Percentiles rank a stretch among this genome's conserved stretches.
Evolutionary conservation across 2,888 invertebrate genomes (phyloP).

Genomic region (Athripsodes cinereus): DNA sequence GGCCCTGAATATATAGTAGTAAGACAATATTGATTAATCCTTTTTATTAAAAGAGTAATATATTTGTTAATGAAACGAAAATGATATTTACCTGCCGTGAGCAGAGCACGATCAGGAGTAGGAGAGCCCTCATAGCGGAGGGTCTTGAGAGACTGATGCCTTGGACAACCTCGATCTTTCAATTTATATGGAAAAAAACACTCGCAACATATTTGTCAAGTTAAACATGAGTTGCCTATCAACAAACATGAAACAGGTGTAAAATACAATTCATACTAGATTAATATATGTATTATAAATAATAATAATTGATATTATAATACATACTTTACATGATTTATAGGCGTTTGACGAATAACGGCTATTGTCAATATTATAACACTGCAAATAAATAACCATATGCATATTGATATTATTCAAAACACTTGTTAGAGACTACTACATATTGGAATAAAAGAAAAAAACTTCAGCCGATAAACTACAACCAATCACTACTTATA

Average conservation of each 20-base stretch:
- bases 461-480: background rate
- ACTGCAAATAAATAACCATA: conserved; percentile 8
- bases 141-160: conserved; percentile 25
- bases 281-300: too few species aligned
- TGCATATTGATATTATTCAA: background rate
- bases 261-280: conserved; percentile 7
- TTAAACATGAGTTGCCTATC: conserved; percentile 11
- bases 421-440: background rate
- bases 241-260: conserved; percentile 20
- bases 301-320: background rate
- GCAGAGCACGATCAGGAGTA: conserved; percentile 28
- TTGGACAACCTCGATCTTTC: background rate
- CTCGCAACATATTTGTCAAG: conserved; percentile 9
- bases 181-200: conserved; percentile 21
- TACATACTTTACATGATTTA: conserved; percentile 23
- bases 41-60: background rate
- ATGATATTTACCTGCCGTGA: conserved; percentile 23
- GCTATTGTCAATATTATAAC: conserved; percentile 13
- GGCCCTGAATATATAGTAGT: too few species aligned
- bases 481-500: too few species aligned
- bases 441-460: background rate
- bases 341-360: conserved; percentile 19
- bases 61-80: background rate
- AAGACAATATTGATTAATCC: too few species aligned
- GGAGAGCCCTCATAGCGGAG: conserved; percentile 26